A percentile compares a stretch with the other conserved stretches of the same genome.
Conservation (phyloP, 2,888 invertebrate genomes). For the Mycalesis mineus region DNA sequence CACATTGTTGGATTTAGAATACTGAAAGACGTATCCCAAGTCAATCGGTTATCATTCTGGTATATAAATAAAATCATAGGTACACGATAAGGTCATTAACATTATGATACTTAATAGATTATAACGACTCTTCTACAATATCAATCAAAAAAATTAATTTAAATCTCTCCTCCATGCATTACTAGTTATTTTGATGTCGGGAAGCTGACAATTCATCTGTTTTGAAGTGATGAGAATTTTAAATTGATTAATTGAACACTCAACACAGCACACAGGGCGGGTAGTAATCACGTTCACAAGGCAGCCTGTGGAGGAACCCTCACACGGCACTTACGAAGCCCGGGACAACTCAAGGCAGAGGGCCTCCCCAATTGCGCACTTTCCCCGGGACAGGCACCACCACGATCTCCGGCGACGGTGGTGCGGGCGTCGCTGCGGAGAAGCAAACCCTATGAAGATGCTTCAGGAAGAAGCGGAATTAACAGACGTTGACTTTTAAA, state of each 20-base stretch:
- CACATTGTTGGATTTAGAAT: too few relatives aligned
- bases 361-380: constrained; percentile 58
- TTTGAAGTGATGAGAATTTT: neutral
- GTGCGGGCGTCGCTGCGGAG: constrained; percentile 44
- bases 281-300: constrained; percentile 15
- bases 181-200: neutral
- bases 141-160: too few relatives aligned
- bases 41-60: too few relatives aligned
- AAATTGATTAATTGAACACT: constrained; percentile 28
- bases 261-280: constrained; percentile 35
- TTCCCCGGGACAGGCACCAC: constrained; percentile 68
- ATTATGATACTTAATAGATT: too few relatives aligned
- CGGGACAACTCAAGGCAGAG: constrained; percentile 49
- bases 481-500: neutral
- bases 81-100: too few relatives aligned
- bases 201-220: neutral
- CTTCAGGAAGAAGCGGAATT: constrained; percentile 11
- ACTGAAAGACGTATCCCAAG: too few relatives aligned
- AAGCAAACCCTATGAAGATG: constrained; percentile 40
- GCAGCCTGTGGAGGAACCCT: constrained; percentile 12
- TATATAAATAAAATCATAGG: too few relatives aligned
- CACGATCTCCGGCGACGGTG: constrained; percentile 49
- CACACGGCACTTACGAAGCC: constrained; percentile 55
- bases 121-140: too few relatives aligned
- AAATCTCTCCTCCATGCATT: neutral